Percentiles rank a stretch among this genome's conserved stretches.
phyloP scores from a whole-genome alignment of 1,140 invertebrate species.

The Parasteatoda tepidariorum region DNA sequence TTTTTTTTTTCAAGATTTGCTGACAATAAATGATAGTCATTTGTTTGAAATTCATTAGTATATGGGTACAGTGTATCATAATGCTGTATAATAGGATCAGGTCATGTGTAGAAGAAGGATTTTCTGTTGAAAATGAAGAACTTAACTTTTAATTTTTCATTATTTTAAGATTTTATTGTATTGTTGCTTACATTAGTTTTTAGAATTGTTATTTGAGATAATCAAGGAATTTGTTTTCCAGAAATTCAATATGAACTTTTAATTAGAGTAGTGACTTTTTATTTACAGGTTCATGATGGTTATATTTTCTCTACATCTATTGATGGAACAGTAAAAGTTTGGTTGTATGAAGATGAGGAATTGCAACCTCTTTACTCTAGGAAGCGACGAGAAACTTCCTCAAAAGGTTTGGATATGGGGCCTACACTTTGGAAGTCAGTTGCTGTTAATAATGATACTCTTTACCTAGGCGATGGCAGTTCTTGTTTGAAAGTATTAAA shows the following conservation, averaged over 20 bases:
- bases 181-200: too few species aligned
- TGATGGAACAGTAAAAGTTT: constrained; percentile 50
- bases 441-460: neutral
- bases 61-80: too few species aligned
- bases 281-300: constrained; percentile 14
- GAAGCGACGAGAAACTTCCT: constrained; percentile 11
- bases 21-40: too few species aligned
- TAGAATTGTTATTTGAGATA: neutral
- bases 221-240: neutral
- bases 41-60: too few species aligned
- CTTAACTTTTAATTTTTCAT: too few species aligned
- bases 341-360: constrained; percentile 46
- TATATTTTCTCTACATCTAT: constrained; percentile 35
- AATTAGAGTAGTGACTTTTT: neutral
- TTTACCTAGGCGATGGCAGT: constrained; percentile 42
- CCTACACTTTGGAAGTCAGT: constrained; percentile 40
- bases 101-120: too few species aligned
- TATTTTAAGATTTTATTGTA: too few species aligned
- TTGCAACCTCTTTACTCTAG: constrained; percentile 35
- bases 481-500: constrained; percentile 25
- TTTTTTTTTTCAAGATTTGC: too few species aligned
- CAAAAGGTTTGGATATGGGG: neutral
- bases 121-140: too few species aligned
- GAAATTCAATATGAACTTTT: neutral
- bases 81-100: too few species aligned